Evolutionary conservation across 2,797 vertebrate species (phyloP), one percentile per base, ranked within the genome.

Genomic region (Spea hammondii): DNA sequence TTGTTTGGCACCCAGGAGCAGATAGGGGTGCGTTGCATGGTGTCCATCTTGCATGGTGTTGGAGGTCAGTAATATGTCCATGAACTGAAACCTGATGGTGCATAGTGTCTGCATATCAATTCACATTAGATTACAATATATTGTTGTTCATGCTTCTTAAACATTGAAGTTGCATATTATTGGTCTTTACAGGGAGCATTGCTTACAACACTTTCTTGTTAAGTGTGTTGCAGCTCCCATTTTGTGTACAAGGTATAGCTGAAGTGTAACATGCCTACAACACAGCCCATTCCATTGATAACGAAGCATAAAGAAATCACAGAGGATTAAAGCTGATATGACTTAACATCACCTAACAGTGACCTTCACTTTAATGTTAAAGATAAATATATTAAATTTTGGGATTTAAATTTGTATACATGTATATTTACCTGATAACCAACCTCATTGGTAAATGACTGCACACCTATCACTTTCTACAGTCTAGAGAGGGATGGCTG

Each of bases 161-260:
- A 76, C 50, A 10, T 11, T 71, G 12, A 70, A 45, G 69, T 64
- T 68, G 9, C 46, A 10, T 70, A 47, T 67, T 72, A 79, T 59
- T 48, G 62, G 45, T 12, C 10, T 50, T 49, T 32, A 53, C 5
- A 62, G n/a, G 46, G 64, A 12, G 46, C 54, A 14, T 1, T 51
- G 9, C 57, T 9, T 65, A 14, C 46, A 14, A 6, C 17, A 17
- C 54, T 51, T 78, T 55, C 2, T 62, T 6, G 45, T 71, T 13
- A 60, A 62, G 14, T 51, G 32, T 77, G 55, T 46, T 50, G 54
- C 53, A 10, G 64, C 13, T 69, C 64, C n/a, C 59, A 65, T 12
- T 71, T 14, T 17, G 17, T 6, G 11, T 50, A n/a, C 10, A 45
- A 50, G 50, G 53, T 11, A 13, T 50, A 68, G 51, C 55, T 8